Conservation (phyloP, 2,888 invertebrate genomes). For the Apoda limacodes region DNA sequence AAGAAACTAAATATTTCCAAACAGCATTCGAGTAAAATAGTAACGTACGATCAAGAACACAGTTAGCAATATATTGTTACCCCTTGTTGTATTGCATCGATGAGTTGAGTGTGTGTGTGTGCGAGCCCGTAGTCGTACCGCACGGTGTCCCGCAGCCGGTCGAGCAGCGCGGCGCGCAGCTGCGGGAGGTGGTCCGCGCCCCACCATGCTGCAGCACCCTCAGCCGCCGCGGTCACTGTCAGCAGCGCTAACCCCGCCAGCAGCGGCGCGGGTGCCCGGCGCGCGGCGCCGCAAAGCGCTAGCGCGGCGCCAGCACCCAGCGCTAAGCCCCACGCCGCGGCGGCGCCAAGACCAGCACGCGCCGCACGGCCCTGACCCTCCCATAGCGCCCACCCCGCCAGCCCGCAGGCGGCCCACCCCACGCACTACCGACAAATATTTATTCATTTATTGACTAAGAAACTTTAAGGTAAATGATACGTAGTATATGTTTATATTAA, state of each 20-base stretch:
- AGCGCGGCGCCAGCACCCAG: constrained; percentile 38
- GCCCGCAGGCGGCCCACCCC: constrained; percentile 39
- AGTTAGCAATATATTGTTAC: too few relatives aligned
- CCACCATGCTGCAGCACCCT: constrained; percentile 53
- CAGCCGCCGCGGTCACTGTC: constrained; percentile 45
- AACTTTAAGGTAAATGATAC: too few relatives aligned
- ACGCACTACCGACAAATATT: constrained; percentile 31
- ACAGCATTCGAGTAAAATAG: too few relatives aligned
- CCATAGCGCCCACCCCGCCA: constrained; percentile 52
- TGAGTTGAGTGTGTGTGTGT: constrained; percentile 37
- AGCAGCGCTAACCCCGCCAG: constrained; percentile 48
- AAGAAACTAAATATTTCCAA: too few relatives aligned
- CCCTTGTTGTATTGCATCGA: constrained; percentile 51
- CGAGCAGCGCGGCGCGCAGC: constrained; percentile 36
- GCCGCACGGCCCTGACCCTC: constrained; percentile 39
- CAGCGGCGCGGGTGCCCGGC: constrained; percentile 39
- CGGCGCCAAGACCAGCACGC: constrained; percentile 44
- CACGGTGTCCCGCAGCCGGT: constrained; percentile 33
- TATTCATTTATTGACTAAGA: neutral
- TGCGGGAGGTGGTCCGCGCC: constrained; percentile 48
- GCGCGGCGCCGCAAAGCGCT: constrained; percentile 35
- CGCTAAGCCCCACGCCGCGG: constrained; percentile 42
- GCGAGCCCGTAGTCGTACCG: constrained; percentile 42
- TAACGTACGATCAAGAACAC: too few relatives aligned
- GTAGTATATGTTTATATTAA: too few relatives aligned